Percentiles rank a stretch among this genome's conserved stretches.
phyloP scores from a whole-genome alignment of 2,888 invertebrate species.

The Rhagonycha lutea region DNA sequence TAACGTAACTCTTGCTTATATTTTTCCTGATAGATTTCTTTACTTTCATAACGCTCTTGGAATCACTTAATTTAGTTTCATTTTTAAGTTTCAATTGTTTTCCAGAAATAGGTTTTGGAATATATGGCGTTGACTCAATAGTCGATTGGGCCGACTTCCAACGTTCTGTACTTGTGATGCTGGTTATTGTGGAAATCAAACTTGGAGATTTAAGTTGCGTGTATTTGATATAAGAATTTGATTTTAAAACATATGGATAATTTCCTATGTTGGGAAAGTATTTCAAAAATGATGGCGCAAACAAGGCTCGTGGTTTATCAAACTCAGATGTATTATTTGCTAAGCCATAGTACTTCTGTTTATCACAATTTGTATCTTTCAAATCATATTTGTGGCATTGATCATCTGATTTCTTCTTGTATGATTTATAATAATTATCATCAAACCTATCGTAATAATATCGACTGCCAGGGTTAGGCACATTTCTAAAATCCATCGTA shows the following conservation, averaged over 20 bases:
- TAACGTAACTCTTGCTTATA: not conserved
- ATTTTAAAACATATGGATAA: not conserved
- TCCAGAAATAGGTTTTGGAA: not conserved
- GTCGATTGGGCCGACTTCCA: not conserved
- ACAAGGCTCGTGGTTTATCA: not conserved
- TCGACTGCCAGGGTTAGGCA: not conserved
- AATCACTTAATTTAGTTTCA: not conserved
- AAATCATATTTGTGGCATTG: not conserved
- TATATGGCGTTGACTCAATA: not conserved
- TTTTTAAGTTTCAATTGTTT: not conserved
- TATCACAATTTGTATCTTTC: not conserved
- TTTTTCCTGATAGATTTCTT: not conserved
- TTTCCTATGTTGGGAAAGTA: not conserved
- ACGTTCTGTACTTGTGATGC: not conserved
- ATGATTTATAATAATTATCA: not conserved
- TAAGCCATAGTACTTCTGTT: not conserved
- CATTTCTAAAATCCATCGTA: not conserved
- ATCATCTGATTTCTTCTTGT: not conserved
- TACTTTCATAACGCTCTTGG: not conserved
- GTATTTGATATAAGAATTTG: not conserved
- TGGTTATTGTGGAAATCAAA: not conserved
- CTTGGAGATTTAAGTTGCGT: not conserved
- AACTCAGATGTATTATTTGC: not conserved
- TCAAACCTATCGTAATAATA: not conserved
- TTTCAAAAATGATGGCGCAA: not conserved